phyloP scores from a whole-genome alignment of 2,888 invertebrate genomes.

The Xestia c-nigrum region DNA sequence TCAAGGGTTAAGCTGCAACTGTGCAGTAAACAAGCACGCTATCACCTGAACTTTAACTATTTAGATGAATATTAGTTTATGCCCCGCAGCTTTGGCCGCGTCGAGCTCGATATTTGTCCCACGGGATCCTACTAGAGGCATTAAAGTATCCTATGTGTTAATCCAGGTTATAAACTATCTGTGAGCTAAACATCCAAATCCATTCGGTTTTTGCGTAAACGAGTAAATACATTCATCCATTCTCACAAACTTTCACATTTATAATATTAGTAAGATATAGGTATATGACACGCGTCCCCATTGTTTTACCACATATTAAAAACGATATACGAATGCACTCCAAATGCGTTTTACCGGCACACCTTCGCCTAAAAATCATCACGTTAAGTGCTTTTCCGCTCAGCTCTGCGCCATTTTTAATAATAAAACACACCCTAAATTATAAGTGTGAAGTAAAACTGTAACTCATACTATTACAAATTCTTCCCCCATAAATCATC shows the following conservation, averaged over 20 bases:
- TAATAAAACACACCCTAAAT: conserved; percentile 39
- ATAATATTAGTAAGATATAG: not conserved
- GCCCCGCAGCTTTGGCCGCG: too few relatives aligned
- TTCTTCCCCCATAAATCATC: conserved; percentile 51
- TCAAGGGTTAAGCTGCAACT: conserved; percentile 10
- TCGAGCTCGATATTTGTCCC: too few relatives aligned
- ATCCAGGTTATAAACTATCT: too few relatives aligned
- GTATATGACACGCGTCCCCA: not conserved
- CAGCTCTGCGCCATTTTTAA: conserved; percentile 17
- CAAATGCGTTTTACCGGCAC: conserved; percentile 23
- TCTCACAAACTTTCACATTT: too few relatives aligned
- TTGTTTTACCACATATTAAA: conserved; percentile 11
- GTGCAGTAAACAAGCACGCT: conserved; percentile 14
- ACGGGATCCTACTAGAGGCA: too few relatives aligned
- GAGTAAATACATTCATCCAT: too few relatives aligned
- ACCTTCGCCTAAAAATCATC: conserved; percentile 26
- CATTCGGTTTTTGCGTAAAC: too few relatives aligned
- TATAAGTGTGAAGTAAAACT: conserved; percentile 24
- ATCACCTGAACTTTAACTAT: conserved; percentile 16
- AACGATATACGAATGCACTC: not conserved
- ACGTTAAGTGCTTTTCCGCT: conserved; percentile 20
- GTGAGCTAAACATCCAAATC: too few relatives aligned
- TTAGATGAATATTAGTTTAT: not conserved
- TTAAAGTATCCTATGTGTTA: too few relatives aligned
- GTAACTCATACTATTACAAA: conserved; percentile 40